Conservation (phyloP, 2,113 vertebrate genomes). For the Emydura subglobosa region DNA sequence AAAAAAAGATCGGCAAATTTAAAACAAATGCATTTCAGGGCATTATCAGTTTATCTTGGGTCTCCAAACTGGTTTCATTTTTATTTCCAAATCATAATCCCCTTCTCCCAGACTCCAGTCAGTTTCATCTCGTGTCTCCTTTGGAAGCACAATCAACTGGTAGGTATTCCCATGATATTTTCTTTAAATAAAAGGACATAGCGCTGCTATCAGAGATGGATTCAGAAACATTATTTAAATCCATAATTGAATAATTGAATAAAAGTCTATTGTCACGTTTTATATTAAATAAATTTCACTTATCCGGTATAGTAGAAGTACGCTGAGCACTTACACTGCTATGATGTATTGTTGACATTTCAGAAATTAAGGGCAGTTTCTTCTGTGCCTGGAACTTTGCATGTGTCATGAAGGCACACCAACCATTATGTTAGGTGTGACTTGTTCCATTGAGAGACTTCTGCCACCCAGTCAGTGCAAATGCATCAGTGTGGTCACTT, state of each 20-base stretch:
- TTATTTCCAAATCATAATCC: slow-evolving; percentile 15
- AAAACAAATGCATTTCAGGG: slow-evolving; percentile 11
- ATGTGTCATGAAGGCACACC: slow-evolving; percentile 41
- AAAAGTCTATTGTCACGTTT: slow-evolving; percentile 51
- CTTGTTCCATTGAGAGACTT: slow-evolving; percentile 16
- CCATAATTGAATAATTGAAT: slow-evolving; percentile 39
- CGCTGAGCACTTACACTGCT: neutral
- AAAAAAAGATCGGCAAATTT: neutral
- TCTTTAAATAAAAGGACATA: neutral
- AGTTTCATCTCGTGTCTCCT: slow-evolving; percentile 11
- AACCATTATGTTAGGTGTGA: slow-evolving; percentile 3
- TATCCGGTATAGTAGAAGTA: slow-evolving; percentile 17
- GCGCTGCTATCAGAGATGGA: slow-evolving; percentile 26
- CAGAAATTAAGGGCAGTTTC: slow-evolving; percentile 62
- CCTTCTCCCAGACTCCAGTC: neutral
- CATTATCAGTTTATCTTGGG: slow-evolving; percentile 17
- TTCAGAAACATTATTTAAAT: slow-evolving; percentile 45
- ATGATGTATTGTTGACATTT: slow-evolving; percentile 52
- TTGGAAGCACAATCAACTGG: neutral
- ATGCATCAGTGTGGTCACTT: slow-evolving; percentile 39
- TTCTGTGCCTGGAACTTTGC: slow-evolving; percentile 26
- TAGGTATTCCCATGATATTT: slow-evolving; percentile 19
- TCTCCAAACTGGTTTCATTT: neutral
- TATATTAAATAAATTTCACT: slow-evolving; percentile 10
- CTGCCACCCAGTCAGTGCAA: slow-evolving; percentile 39